phyloP scores from a whole-genome alignment of 2,797 vertebrate genomes.

The Tachyglossus aculeatus region DNA sequence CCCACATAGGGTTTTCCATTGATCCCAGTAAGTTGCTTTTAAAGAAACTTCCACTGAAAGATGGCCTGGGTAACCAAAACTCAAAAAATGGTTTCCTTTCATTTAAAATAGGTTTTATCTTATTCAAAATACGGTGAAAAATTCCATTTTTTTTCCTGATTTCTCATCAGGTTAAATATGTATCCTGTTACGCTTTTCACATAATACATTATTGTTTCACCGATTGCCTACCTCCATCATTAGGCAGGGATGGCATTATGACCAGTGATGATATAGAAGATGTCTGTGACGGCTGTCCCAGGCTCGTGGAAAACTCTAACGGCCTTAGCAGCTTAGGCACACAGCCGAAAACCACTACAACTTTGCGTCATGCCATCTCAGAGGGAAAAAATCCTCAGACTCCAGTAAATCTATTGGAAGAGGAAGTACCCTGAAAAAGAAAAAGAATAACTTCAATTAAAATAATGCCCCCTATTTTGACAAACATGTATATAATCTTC shows the following conservation, averaged over 20 bases:
- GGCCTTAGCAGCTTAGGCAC: slow-evolving; percentile 47
- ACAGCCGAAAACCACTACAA: slow-evolving; percentile 42
- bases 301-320: slow-evolving; percentile 62
- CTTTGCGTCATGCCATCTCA: slow-evolving; percentile 68
- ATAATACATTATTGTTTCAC: too few relatives aligned
- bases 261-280: slow-evolving; percentile 54
- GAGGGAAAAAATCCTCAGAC: slow-evolving; percentile 35
- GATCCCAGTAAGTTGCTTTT: too few relatives aligned
- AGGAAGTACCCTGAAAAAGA: slow-evolving; percentile 47
- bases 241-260: slow-evolving; percentile 95
- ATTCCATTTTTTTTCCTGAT: too few relatives aligned
- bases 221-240: slow-evolving; percentile 90
- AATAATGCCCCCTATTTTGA: too few relatives aligned
- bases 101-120: too few relatives aligned
- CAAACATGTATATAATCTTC: too few relatives aligned
- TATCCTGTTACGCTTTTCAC: too few relatives aligned
- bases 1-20: too few relatives aligned
- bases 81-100: too few relatives aligned
- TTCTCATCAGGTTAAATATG: too few relatives aligned
- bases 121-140: background rate
- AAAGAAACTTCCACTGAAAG: too few relatives aligned
- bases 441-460: slow-evolving; percentile 13
- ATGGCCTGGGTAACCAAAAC: too few relatives aligned
- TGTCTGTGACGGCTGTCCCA: slow-evolving; percentile 69
- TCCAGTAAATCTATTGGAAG: slow-evolving; percentile 48